Conservation (phyloP, 2,113 vertebrate genomes). For the Petrocephalus microphthalmus region DNA sequence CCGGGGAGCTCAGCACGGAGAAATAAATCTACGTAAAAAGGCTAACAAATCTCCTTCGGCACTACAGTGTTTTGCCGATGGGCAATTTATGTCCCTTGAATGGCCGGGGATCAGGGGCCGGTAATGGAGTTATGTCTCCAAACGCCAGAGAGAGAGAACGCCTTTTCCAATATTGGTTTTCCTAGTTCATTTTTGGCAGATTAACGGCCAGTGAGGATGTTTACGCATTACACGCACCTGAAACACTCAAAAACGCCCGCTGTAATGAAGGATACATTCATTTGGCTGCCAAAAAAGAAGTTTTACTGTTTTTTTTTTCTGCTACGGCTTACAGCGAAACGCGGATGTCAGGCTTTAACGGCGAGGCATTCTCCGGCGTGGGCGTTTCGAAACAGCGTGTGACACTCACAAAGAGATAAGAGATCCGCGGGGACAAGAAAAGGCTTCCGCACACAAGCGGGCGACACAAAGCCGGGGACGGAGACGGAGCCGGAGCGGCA, state of each 20-base stretch:
- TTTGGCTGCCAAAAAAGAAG: neutral
- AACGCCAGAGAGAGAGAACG: slow-evolving; percentile 31
- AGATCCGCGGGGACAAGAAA: neutral
- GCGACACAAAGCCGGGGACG: slow-evolving; percentile 37
- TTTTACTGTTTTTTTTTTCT: neutral
- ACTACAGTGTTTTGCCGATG: slow-evolving; percentile 55
- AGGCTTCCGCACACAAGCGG: neutral
- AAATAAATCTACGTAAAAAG: slow-evolving; percentile 72
- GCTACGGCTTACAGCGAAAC: neutral
- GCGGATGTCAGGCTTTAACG: neutral
- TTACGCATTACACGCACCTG: neutral
- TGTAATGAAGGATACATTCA: neutral
- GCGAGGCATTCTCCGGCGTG: neutral
- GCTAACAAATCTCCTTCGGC: slow-evolving; percentile 70
- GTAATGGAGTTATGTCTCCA: slow-evolving; percentile 63
- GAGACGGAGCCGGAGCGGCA: slow-evolving; percentile 55
- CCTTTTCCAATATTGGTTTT: slow-evolving; percentile 52
- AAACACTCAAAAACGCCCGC: neutral
- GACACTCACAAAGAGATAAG: neutral
- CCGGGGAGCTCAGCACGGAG: slow-evolving; percentile 61
- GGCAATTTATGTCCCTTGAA: slow-evolving; percentile 53
- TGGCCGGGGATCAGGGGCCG: slow-evolving; percentile 58
- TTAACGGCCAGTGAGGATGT: slow-evolving; percentile 24
- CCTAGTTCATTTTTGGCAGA: slow-evolving; percentile 35
- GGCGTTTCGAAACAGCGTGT: neutral